Conservation (phyloP, 2,113 vertebrate species). For the Equus quagga region DNA sequence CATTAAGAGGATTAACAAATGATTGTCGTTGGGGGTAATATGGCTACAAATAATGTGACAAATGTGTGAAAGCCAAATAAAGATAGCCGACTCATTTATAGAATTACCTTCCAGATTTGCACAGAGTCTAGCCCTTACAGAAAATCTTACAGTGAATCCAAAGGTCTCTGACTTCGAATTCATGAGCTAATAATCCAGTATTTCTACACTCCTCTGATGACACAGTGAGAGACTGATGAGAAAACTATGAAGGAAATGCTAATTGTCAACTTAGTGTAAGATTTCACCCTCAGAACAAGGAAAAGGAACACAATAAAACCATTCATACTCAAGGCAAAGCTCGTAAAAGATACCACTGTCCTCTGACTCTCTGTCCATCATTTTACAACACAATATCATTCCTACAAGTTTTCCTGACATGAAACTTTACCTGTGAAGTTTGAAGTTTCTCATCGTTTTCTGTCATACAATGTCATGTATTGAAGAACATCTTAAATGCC, state of each 20-base stretch:
- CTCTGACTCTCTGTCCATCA: background rate
- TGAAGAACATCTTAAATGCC: background rate
- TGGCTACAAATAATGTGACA: background rate
- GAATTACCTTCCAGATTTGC: background rate
- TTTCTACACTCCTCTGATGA: background rate
- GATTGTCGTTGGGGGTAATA: background rate
- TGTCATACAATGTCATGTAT: background rate
- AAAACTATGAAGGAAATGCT: background rate
- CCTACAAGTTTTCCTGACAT: background rate
- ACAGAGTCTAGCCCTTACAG: background rate
- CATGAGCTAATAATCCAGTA: background rate
- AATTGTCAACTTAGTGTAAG: background rate
- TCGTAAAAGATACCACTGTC: background rate
- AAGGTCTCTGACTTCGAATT: background rate
- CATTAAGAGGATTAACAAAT: background rate
- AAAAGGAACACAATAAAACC: background rate
- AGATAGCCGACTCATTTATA: background rate
- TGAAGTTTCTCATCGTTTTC: background rate
- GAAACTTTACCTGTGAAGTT: background rate
- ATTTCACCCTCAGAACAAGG: constrained; percentile 6
- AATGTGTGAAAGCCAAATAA: background rate
- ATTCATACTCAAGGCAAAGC: constrained; percentile 39
- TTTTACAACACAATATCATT: background rate
- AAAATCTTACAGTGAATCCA: background rate
- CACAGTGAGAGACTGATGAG: background rate